These are phyloP conservation scores for Papilio gigon DNA, from an alignment of 2,888 invertebrate genomes.

Conservation along the genomic window DNA sequence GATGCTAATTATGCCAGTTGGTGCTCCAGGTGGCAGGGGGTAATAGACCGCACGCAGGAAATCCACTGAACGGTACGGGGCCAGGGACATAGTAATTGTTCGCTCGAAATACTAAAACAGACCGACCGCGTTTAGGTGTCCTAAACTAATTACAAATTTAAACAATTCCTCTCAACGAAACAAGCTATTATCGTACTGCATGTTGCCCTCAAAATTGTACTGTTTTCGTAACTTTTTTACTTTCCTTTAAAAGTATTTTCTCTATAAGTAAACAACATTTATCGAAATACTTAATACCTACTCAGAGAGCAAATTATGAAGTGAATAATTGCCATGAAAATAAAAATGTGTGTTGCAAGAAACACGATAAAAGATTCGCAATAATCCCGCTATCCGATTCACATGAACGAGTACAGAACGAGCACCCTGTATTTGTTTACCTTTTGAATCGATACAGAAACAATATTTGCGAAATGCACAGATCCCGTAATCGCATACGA, in stretches of 20 bases:
- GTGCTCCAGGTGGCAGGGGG: constrained; percentile 1
- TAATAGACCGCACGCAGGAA: constrained; percentile 16
- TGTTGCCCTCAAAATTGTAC: too few species aligned
- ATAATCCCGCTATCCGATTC: neutral
- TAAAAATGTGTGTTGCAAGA: neutral
- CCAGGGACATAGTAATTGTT: constrained; percentile 5
- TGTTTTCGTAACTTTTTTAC: neutral
- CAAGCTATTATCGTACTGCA: neutral
- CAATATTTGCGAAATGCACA: constrained; percentile 51
- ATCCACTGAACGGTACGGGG: constrained; percentile 14
- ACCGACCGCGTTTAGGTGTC: constrained; percentile 3
- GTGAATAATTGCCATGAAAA: too few species aligned
- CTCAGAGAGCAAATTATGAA: neutral
- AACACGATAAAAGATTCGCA: neutral
- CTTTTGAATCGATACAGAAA: constrained; percentile 41
- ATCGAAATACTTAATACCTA: neutral
- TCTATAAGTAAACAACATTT: neutral
- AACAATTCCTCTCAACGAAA: constrained; percentile 2
- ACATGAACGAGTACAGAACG: neutral
- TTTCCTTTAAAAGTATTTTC: neutral
- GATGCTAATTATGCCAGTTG: constrained; percentile 11
- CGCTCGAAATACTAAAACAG: neutral
- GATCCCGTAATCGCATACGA: constrained; percentile 52
- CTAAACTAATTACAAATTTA: neutral
- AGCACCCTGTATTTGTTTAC: constrained; percentile 36